Conservation (phyloP, 2,113 vertebrate genomes). For the Tychaedon coryphoeus region DNA sequence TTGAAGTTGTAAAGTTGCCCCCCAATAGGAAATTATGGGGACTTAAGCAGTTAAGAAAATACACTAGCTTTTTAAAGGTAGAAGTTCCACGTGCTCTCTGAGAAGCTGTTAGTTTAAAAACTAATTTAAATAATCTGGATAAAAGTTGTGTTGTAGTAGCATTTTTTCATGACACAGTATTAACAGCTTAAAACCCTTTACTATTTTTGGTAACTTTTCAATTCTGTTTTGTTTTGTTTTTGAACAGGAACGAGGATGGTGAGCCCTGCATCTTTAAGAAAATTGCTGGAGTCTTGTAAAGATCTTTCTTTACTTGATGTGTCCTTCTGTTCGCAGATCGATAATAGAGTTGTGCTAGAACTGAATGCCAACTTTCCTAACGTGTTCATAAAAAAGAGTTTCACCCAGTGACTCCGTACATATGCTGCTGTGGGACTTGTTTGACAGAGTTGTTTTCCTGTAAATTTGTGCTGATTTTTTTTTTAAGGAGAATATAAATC, state of each 20-base stretch:
- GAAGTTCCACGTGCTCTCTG: neutral
- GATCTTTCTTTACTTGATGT: constrained; percentile 90
- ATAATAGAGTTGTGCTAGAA: constrained; percentile 89
- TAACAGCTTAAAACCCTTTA: neutral
- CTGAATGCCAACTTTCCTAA: constrained; percentile 86
- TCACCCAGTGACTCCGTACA: constrained; percentile 86
- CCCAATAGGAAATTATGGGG: neutral
- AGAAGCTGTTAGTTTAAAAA: neutral
- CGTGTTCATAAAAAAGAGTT: constrained; percentile 96
- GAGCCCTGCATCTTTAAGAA: constrained; percentile 86
- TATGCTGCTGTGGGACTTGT: constrained; percentile 37
- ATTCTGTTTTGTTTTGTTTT: constrained; percentile 10
- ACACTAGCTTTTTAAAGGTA: neutral
- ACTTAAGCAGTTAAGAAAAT: neutral
- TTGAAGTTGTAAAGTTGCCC: neutral
- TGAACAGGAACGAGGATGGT: constrained; percentile 86
- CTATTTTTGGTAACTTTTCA: neutral
- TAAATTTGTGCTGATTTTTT: constrained; percentile 28
- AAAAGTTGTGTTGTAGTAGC: neutral
- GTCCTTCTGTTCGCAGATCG: constrained; percentile 98
- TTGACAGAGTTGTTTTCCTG: constrained; percentile 46
- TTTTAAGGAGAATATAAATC: constrained; percentile 18
- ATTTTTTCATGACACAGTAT: neutral
- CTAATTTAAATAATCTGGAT: neutral
- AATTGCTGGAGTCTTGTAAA: constrained; percentile 90